phyloP scores from a whole-genome alignment of 2,888 invertebrate genomes.

The Philhelius pedissequus region DNA sequence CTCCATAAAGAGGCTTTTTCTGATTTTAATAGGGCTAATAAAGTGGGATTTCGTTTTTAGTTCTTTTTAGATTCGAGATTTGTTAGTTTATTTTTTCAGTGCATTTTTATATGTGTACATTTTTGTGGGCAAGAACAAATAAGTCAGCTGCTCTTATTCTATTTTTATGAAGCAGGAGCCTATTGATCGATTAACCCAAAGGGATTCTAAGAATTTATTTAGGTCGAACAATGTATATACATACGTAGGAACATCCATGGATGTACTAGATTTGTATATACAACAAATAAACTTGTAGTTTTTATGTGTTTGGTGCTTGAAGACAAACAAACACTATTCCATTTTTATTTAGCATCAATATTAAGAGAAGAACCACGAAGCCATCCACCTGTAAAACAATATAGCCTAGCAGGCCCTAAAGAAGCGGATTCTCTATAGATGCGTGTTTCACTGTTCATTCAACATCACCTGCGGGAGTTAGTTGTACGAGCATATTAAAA shows the following conservation, averaged over 20 bases:
- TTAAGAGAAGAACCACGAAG: background rate
- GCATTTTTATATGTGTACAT: background rate
- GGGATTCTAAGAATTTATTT: background rate
- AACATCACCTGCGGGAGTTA: background rate
- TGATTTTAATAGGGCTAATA: conserved; percentile 27
- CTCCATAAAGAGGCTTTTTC: conserved; percentile 34
- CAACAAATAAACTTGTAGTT: background rate
- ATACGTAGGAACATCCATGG: background rate
- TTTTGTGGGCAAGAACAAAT: background rate
- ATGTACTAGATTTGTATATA: background rate
- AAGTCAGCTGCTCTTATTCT: conserved; percentile 1
- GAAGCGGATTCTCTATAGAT: background rate
- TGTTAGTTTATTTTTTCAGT: background rate
- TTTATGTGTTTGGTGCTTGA: background rate
- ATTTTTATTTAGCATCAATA: background rate
- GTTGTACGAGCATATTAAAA: background rate
- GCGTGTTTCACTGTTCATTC: background rate
- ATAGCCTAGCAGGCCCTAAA: background rate
- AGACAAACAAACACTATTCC: background rate
- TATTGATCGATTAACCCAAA: conserved; percentile 15
- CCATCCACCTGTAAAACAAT: background rate
- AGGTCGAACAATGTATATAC: background rate
- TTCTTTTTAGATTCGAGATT: background rate
- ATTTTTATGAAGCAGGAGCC: background rate
- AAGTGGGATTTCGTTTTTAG: conserved; percentile 14